These are phyloP conservation scores for Aphrocallistes beatrix DNA, from an alignment of 37 sponge, comb jelly and placozoan species.

Conservation along the genomic window DNA sequence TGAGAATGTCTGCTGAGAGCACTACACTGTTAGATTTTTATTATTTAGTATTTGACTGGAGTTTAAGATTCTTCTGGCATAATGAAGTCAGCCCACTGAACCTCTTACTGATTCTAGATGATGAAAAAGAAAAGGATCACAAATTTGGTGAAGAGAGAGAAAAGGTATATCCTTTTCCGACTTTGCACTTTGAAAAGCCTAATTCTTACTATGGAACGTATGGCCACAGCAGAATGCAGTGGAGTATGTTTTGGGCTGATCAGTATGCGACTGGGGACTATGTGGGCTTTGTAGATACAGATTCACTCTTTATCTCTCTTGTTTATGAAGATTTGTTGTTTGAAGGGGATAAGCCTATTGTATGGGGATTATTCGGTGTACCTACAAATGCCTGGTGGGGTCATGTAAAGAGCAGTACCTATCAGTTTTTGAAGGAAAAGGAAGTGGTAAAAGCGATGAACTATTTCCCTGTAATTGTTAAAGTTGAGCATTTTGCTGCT, in stretches of 20 bases:
- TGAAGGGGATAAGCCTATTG: not conserved
- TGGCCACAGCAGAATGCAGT: not conserved
- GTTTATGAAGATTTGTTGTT: not conserved
- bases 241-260: not conserved
- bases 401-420: not conserved
- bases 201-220: not conserved
- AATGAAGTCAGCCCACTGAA: not conserved
- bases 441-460: not conserved
- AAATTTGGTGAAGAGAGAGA: not conserved
- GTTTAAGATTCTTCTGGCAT: not conserved
- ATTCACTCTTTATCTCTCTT: not conserved
- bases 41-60: not conserved
- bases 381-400: not conserved
- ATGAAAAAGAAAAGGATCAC: not conserved
- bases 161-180: not conserved
- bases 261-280: not conserved
- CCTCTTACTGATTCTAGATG: not conserved
- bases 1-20: not conserved
- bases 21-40: not conserved
- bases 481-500: not conserved
- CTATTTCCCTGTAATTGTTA: not conserved
- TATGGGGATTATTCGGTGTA: not conserved
- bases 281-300: not conserved
- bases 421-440: not conserved
- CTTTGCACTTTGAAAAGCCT: not conserved